Conservation (phyloP, 2,888 invertebrate genomes). For the Galeopsomyia nigrocyanea region DNA sequence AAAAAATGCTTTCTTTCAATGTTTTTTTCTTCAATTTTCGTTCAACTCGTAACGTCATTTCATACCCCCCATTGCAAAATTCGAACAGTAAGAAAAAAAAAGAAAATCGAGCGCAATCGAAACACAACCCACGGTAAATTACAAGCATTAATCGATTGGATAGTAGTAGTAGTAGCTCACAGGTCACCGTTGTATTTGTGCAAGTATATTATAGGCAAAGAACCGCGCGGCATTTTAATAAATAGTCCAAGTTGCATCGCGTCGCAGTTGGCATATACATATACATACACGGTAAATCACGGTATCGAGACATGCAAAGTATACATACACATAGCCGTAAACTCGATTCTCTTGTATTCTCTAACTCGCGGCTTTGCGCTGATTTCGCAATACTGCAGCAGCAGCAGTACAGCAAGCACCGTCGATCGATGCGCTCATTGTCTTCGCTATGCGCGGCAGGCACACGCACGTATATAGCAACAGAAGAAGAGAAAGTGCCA, state of each 20-base stretch:
- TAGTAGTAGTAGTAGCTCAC: not conserved
- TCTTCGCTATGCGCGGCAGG: conserved; percentile 11
- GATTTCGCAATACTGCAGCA: conserved; percentile 28
- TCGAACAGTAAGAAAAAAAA: too few relatives aligned
- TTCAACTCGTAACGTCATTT: too few relatives aligned
- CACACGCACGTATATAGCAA: conserved; percentile 6
- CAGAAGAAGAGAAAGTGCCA: conserved; percentile 27
- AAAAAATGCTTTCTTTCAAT: too few relatives aligned
- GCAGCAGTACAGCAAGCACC: conserved; percentile 1
- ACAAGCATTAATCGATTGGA: not conserved
- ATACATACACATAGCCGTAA: conserved; percentile 1
- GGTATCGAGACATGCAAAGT: conserved; percentile 36
- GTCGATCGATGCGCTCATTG: conserved; percentile 26
- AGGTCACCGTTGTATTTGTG: conserved; percentile 1
- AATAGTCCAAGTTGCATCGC: not conserved
- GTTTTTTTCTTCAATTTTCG: too few relatives aligned
- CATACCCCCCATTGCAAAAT: too few relatives aligned
- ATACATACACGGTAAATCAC: conserved; percentile 33
- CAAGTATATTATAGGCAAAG: not conserved
- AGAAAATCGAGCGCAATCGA: too few relatives aligned
- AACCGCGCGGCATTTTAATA: not conserved
- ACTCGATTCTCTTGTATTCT: too few relatives aligned
- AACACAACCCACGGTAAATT: too few relatives aligned
- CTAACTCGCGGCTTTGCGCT: not conserved
- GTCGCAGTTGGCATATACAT: conserved; percentile 9